Conservation (phyloP, 2,113 vertebrate genomes). For the Carollia perspicillata region DNA sequence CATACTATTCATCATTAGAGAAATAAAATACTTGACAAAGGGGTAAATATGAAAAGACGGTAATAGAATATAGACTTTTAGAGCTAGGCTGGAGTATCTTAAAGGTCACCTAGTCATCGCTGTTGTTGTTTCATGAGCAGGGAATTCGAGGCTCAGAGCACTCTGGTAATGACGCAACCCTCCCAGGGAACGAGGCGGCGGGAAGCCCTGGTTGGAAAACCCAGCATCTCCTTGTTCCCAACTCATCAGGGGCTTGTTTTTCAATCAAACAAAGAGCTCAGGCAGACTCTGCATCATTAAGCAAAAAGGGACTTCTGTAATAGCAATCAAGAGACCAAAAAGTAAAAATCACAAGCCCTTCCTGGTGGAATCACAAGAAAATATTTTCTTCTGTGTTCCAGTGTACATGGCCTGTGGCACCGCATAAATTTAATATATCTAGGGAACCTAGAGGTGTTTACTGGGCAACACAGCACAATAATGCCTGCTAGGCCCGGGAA, state of each 20-base stretch:
- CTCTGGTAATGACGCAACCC: background rate
- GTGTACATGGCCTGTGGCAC: background rate
- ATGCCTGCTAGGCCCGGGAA: background rate
- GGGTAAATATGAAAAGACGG: background rate
- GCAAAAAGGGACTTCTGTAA: background rate
- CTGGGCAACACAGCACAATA: background rate
- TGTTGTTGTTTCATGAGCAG: background rate
- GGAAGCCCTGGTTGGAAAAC: background rate
- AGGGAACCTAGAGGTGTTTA: background rate
- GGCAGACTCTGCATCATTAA: background rate
- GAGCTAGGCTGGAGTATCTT: background rate
- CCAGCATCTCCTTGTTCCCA: fast-evolving
- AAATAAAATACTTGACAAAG: constrained; percentile 12
- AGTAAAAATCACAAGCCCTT: background rate
- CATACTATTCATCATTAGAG: constrained; percentile 25
- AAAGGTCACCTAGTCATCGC: background rate
- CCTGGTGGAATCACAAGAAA: background rate
- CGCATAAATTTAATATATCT: background rate
- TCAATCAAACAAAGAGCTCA: background rate
- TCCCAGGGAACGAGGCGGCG: background rate
- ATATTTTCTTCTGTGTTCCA: background rate
- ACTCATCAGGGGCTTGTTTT: background rate
- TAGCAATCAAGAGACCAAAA: background rate
- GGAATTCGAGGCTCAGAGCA: background rate
- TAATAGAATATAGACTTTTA: background rate